Conservation (phyloP, 2,113 vertebrate genomes). For the Perccottus glenii region DNA sequence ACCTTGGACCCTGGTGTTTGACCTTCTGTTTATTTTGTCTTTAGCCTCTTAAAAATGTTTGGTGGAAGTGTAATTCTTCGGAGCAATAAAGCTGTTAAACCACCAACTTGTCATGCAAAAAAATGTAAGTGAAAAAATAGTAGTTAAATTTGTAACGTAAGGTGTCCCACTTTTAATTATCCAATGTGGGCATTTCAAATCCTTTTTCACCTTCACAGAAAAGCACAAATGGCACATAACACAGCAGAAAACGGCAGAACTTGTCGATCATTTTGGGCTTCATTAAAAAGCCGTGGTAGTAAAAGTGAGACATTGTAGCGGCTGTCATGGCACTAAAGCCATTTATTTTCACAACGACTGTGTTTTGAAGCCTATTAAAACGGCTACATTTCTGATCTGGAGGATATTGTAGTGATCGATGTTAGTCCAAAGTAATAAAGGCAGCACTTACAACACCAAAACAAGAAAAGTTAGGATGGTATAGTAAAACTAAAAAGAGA, state of each 20-base stretch:
- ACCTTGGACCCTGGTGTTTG: no score
- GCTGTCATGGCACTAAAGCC: slow-evolving; percentile 6
- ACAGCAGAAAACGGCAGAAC: background rate
- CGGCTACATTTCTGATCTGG: slow-evolving; percentile 18
- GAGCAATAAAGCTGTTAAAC: no score
- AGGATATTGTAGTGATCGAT: background rate
- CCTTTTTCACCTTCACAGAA: slow-evolving; percentile 1
- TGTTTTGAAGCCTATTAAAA: slow-evolving; percentile 34
- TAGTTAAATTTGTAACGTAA: background rate
- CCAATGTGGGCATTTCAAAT: background rate
- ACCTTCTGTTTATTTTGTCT: no score
- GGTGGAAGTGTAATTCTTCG: no score
- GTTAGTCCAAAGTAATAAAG: background rate
- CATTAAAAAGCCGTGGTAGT: slow-evolving; percentile 27
- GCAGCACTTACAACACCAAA: background rate
- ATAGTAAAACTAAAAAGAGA: no score
- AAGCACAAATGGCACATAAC: background rate
- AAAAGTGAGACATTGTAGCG: slow-evolving; percentile 11
- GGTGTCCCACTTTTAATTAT: background rate
- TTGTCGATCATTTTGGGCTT: background rate
- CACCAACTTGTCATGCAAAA: background rate
- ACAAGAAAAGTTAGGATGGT: background rate
- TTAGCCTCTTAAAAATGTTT: no score
- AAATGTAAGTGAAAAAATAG: background rate
- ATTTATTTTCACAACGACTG: slow-evolving; percentile 29